phyloP scores from a whole-genome alignment of 2,797 vertebrate genomes.

The Poecilia velifera region DNA sequence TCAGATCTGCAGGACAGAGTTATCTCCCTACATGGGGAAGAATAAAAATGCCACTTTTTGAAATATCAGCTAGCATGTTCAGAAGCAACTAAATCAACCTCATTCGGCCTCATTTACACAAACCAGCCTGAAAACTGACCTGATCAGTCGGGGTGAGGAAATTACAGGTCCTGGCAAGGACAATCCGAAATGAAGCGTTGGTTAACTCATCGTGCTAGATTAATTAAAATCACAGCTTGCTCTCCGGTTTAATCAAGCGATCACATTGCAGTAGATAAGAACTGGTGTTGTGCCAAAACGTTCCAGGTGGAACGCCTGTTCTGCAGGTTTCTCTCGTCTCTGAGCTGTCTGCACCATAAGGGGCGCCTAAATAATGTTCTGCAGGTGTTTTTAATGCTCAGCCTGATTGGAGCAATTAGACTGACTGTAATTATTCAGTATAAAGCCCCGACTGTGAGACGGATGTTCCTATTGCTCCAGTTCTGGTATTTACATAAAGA shows the following conservation, averaged over 20 bases:
- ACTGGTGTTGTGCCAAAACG: neutral
- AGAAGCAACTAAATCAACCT: neutral
- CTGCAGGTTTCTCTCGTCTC: neutral
- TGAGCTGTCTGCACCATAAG: neutral
- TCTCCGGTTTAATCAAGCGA: neutral
- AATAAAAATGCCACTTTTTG: neutral
- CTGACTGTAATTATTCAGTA: neutral
- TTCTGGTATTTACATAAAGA: neutral
- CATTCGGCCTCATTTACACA: neutral
- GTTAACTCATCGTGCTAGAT: neutral
- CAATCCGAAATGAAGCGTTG: neutral
- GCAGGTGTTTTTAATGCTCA: constrained; percentile 12
- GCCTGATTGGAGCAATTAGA: constrained; percentile 3
- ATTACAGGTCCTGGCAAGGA: neutral
- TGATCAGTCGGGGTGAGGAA: neutral
- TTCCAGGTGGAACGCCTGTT: constrained; percentile 6
- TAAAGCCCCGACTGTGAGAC: constrained; percentile 4
- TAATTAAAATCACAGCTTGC: constrained; percentile 4
- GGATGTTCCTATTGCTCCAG: neutral
- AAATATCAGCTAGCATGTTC: neutral
- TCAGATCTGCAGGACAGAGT: neutral
- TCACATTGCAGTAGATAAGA: neutral
- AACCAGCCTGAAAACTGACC: neutral
- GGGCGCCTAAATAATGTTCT: neutral
- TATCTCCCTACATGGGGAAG: neutral